Percentiles rank a stretch among this genome's conserved stretches.
Conservation (phyloP, 1,140 invertebrate species). For the Lepidotrigona ventralis region DNA sequence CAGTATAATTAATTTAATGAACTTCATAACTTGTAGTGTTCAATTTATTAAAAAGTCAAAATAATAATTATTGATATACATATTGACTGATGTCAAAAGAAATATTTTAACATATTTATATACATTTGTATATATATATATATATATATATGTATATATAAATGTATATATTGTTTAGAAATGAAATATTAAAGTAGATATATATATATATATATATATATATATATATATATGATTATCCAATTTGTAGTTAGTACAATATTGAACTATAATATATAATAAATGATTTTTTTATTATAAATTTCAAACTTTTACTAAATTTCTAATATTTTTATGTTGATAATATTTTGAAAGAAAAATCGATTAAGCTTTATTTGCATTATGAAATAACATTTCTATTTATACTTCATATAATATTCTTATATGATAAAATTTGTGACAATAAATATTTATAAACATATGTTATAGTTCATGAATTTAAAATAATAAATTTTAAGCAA, state of each 20-base stretch:
- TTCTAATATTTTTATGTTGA: not conserved
- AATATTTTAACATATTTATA: not conserved
- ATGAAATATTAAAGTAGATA: not conserved
- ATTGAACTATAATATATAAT: not conserved
- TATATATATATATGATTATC: not conserved
- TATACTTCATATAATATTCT: not conserved
- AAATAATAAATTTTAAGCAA: not conserved
- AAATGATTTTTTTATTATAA: not conserved
- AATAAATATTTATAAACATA: not conserved
- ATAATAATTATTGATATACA: not conserved
- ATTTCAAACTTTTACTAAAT: not conserved
- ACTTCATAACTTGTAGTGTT: not conserved
- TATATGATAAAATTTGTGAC: not conserved
- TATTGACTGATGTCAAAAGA: constrained; percentile 1
- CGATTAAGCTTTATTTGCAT: no score
- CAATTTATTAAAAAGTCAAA: not conserved
- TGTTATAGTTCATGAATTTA: not conserved
- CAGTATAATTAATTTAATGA: not conserved
- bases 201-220: not conserved
- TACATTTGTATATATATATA: not conserved
- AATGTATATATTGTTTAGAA: not conserved
- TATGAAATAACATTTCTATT: not conserved
- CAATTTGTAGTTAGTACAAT: not conserved
- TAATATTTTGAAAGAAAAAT: not conserved
- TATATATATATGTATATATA: not conserved